Evolutionary conservation across 2,888 invertebrate genomes (phyloP).

Genomic region (Thalpophila matura): DNA sequence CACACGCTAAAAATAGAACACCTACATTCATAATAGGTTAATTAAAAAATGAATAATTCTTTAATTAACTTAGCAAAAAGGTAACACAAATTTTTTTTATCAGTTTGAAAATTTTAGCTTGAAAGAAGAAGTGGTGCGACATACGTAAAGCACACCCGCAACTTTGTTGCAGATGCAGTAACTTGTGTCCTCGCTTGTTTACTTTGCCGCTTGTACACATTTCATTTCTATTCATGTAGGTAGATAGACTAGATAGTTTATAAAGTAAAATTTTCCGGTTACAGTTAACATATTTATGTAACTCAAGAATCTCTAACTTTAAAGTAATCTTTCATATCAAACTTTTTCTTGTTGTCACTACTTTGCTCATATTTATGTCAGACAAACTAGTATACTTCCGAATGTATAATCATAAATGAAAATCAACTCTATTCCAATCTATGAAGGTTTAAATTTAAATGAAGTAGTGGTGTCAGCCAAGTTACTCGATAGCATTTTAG

Average conservation of each 20-base stretch:
- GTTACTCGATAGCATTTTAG: slow-evolving; percentile 50
- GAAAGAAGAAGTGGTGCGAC: not conserved
- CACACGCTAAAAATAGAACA: too few species aligned
- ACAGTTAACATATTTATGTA: slow-evolving; percentile 14
- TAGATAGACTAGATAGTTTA: too few species aligned
- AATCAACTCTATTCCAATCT: not conserved
- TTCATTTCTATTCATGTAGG: slow-evolving; percentile 2
- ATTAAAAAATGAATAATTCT: too few species aligned
- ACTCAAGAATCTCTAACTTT: slow-evolving; percentile 11
- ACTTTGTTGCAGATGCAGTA: slow-evolving; percentile 30
- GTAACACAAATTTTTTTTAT: too few species aligned
- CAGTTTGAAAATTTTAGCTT: not conserved
- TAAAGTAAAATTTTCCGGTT: slow-evolving; percentile 5
- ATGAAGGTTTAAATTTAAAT: slow-evolving; percentile 2
- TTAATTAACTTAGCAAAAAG: too few species aligned
- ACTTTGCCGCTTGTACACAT: not conserved
- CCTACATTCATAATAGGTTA: too few species aligned
- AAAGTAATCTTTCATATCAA: slow-evolving; percentile 34
- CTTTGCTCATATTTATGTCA: slow-evolving; percentile 50
- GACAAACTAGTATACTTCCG: slow-evolving; percentile 34
- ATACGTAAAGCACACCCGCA: not conserved
- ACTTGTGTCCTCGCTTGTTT: slow-evolving; percentile 8
- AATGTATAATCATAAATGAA: not conserved
- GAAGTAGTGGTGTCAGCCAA: slow-evolving; percentile 4
- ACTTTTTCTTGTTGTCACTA: slow-evolving; percentile 39